These are phyloP conservation scores for Drosophila leontia DNA, from an alignment of 1,140 invertebrate species.

Conservation along the genomic window DNA sequence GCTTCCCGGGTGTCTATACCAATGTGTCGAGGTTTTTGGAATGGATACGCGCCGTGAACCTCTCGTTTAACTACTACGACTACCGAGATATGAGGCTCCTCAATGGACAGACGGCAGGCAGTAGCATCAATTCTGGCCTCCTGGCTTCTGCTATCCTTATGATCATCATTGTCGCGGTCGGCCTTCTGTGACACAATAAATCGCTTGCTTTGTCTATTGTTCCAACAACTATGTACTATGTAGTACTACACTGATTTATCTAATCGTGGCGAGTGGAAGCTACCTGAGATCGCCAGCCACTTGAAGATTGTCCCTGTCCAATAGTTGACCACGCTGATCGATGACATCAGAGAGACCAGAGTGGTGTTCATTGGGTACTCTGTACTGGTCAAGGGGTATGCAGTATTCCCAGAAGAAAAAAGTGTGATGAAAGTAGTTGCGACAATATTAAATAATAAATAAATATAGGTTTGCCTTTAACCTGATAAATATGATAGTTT, in stretches of 20 bases:
- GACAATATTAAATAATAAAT: background rate
- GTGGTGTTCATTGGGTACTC: background rate
- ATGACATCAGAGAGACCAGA: constrained; percentile 15
- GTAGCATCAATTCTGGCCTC: background rate
- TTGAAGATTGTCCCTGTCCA: constrained; percentile 25
- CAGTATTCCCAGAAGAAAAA: background rate
- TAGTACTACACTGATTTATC: constrained; percentile 27
- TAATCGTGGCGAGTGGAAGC: constrained; percentile 9
- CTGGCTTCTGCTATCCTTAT: background rate
- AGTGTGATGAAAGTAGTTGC: background rate
- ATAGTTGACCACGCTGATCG: constrained; percentile 26
- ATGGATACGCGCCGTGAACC: constrained; percentile 86
- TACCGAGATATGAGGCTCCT: background rate
- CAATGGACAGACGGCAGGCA: background rate
- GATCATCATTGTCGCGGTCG: background rate
- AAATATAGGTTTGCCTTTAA: too few species aligned
- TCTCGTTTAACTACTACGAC: constrained; percentile 20
- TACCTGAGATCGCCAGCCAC: constrained; percentile 4
- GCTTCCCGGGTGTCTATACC: constrained; percentile 90
- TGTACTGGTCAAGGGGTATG: background rate
- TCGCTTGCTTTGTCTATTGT: constrained; percentile 24
- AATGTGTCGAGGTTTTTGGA: constrained; percentile 87
- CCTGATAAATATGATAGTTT: background rate
- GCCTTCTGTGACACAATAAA: constrained; percentile 27
- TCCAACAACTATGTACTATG: constrained; percentile 2